These are phyloP conservation scores for Otus scops DNA, from an alignment of 2,797 vertebrate species.

Conservation along the genomic window DNA sequence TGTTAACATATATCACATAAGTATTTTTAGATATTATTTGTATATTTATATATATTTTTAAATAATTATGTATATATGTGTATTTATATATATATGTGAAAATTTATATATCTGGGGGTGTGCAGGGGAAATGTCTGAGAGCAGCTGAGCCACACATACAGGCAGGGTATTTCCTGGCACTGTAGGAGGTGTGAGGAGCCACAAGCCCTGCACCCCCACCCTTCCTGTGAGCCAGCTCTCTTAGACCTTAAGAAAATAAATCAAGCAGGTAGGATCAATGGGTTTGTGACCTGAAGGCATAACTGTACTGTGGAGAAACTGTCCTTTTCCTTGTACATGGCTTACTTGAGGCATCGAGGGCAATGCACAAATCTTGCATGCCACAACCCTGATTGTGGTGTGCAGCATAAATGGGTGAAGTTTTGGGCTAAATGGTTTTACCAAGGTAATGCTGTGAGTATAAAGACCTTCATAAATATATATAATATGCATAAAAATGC, in stretches of 20 bases:
- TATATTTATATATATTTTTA: neutral
- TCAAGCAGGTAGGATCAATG: neutral
- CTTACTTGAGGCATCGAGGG: rapidly evolving
- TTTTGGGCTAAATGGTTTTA: neutral
- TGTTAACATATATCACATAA: neutral
- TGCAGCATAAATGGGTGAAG: neutral
- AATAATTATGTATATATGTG: neutral
- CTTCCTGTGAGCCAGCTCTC: neutral
- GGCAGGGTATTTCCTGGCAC: neutral
- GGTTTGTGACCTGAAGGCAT: neutral
- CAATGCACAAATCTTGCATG: rapidly evolving
- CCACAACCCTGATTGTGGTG: rapidly evolving
- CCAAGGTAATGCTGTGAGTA: neutral
- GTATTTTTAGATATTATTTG: neutral
- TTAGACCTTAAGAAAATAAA: neutral
- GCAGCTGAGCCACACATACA: neutral
- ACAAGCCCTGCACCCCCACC: neutral
- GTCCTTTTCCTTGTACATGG: neutral
- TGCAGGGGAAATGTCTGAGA: neutral
- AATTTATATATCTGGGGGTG: neutral
- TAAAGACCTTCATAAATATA: neutral
- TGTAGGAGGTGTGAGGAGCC: slow-evolving; percentile 2
- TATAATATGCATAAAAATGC: neutral
- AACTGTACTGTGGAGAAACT: neutral
- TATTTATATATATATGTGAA: neutral